A percentile compares a stretch with the other conserved stretches of the same genome.
Conservation (phyloP, 2,113 vertebrate genomes). For the Nematolebias whitei region DNA sequence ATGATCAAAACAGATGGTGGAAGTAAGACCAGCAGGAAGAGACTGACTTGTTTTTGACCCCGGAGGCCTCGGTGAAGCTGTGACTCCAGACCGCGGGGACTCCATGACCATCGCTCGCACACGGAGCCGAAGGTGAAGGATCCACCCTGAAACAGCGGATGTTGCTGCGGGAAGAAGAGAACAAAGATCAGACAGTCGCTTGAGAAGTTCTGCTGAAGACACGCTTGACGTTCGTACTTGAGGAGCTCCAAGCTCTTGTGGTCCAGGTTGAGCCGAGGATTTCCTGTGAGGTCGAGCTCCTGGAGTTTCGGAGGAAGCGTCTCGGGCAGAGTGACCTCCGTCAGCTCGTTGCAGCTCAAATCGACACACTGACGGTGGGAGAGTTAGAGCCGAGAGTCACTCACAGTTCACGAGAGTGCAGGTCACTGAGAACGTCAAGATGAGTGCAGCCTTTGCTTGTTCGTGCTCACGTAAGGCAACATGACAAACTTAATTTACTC, state of each 20-base stretch:
- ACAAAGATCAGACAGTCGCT: background rate
- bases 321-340: slow-evolving; percentile 90
- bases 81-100: slow-evolving; percentile 96
- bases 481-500: too few species aligned
- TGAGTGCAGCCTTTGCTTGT: too few species aligned
- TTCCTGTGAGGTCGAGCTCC: slow-evolving; percentile 96
- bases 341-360: slow-evolving; percentile 96
- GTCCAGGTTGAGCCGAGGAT: slow-evolving; percentile 90
- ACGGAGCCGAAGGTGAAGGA: slow-evolving; percentile 81
- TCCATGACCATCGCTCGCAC: slow-evolving; percentile 84
- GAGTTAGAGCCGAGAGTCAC: background rate
- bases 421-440: background rate
- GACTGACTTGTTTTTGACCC: slow-evolving; percentile 94
- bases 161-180: slow-evolving; percentile 80
- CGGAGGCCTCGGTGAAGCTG: slow-evolving; percentile 93
- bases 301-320: slow-evolving; percentile 91
- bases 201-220: background rate
- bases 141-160: slow-evolving; percentile 96
- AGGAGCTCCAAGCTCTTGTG: slow-evolving; percentile 95
- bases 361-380: slow-evolving; percentile 87
- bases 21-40: background rate
- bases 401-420: too few species aligned
- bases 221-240: slow-evolving; percentile 81
- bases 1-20: too few species aligned
- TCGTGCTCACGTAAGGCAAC: too few species aligned